Evolutionary conservation across 2,797 vertebrate genomes (phyloP).

Genomic region (Dipus sagitta): DNA sequence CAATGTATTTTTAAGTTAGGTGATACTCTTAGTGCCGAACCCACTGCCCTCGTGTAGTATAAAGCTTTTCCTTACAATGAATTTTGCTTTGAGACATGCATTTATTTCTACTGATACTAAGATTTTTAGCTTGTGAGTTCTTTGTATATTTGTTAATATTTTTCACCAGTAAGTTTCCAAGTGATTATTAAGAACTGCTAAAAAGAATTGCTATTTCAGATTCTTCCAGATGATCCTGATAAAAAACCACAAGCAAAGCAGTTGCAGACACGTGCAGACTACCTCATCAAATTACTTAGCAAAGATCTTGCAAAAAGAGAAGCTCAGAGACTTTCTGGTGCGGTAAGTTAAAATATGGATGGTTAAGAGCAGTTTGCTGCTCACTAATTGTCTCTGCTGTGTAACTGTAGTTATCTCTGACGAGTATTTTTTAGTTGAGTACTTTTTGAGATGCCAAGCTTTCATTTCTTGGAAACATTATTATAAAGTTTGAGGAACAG

Average conservation of each 20-base stretch:
- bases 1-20: neutral
- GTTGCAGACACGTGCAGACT: slow-evolving; percentile 98
- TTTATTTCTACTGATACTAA: slow-evolving; percentile 11
- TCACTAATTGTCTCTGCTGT: neutral
- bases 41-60: neutral
- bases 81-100: neutral
- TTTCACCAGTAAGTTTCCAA: slow-evolving; percentile 19
- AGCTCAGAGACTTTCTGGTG: slow-evolving; percentile 94
- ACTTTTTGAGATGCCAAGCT: neutral
- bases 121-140: neutral
- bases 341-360: slow-evolving; percentile 88
- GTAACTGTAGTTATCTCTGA: neutral
- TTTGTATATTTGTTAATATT: neutral
- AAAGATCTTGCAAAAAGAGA: slow-evolving; percentile 97
- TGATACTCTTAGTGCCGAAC: neutral
- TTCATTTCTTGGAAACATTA: neutral
- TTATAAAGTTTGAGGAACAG: neutral
- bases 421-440: neutral
- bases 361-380: slow-evolving; percentile 21
- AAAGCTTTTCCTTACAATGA: neutral
- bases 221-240: slow-evolving; percentile 98
- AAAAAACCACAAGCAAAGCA: slow-evolving; percentile 99
- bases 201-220: slow-evolving; percentile 88
- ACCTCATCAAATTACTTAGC: slow-evolving; percentile 99
- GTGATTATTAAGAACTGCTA: slow-evolving; percentile 49